These are phyloP conservation scores for Streptopelia turtur DNA, from an alignment of 2,797 vertebrate genomes.

Conservation along the genomic window DNA sequence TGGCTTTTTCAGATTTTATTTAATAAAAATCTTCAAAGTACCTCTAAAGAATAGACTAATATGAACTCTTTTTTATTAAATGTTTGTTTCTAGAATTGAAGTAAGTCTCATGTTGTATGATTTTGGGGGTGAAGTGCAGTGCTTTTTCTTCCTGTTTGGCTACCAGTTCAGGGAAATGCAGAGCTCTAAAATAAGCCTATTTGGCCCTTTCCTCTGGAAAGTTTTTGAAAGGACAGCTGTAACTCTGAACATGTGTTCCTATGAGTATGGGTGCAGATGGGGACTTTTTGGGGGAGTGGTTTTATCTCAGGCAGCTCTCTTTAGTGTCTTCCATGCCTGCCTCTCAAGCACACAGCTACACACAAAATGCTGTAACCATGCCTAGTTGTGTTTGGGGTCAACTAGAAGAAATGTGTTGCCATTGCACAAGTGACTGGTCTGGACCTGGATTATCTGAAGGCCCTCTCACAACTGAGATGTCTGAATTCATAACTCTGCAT, in stretches of 20 bases:
- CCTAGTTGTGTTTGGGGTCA: not conserved
- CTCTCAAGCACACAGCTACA: not conserved
- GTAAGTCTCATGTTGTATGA: not conserved
- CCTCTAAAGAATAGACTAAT: not conserved
- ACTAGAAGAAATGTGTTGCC: not conserved
- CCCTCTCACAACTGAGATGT: not conserved
- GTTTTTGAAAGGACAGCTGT: not conserved
- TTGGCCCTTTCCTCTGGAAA: not conserved
- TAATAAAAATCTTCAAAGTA: slow-evolving; percentile 19
- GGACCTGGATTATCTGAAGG: not conserved
- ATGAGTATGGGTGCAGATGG: not conserved
- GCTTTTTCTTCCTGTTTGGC: not conserved
- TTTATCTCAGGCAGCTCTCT: not conserved
- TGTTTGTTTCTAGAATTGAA: not conserved
- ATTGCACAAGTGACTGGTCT: not conserved
- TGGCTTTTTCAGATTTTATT: not conserved
- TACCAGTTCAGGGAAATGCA: not conserved
- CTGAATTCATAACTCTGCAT: not conserved
- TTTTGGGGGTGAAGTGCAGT: not conserved
- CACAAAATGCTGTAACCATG: not conserved
- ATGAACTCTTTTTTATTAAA: not conserved
- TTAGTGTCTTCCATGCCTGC: not conserved
- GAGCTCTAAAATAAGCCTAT: not conserved
- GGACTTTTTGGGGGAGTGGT: not conserved
- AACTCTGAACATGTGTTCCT: not conserved